Evolutionary conservation across 2,888 invertebrate genomes (phyloP), one percentile per base, ranked within the genome.

Genomic region (Drosophila kuntzei): DNA sequence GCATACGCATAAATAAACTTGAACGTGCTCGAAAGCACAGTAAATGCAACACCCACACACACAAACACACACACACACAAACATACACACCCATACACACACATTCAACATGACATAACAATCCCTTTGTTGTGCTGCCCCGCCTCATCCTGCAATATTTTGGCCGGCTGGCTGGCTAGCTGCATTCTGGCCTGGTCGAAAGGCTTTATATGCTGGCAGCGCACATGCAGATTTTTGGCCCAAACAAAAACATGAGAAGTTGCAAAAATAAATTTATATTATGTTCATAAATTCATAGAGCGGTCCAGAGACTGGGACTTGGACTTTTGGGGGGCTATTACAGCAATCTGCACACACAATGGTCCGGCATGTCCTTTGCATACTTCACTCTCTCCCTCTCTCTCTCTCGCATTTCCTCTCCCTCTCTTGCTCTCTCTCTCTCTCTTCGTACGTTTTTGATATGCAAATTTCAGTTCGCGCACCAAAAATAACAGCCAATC

Each of bases 191-290:
- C 50, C 46, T 41, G 46, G 54, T 32, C 43, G 41, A 20, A 54
- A 29, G 54, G 54, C 54, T 68, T 77, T 76, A 53, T 49, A 34
- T 64, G 39, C 65, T 64, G 71, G 66, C 68, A 65, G 71, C 60
- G 71, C 72, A 72, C 77, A 85, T 87, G 77, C 76, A 85, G 83
- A 85, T 88, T 86, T 87, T 85, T 47, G 61, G 76, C 64, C 84
- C 76, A 81, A 87, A 86, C 84, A 89, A 84, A 87, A 89, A 89
- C 86, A 89, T 87, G 86, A 82, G 79, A 84, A 84, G 88, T 87
- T 81, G 88, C 86, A 87, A 87, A 90, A 90, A 91, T 91, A 91
- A 91, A 90, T 91, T 91, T 90, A 90, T 90, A 90, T 91, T 90
- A 90, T 89, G 87, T 87, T 89, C 90, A 90, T 90, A 91, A 91